A percentile compares a stretch with the other conserved stretches of the same genome.
These are phyloP conservation scores for Pristionchus fissidentatus DNA, from an alignment of 2,888 invertebrate species.

Conservation along the genomic window DNA sequence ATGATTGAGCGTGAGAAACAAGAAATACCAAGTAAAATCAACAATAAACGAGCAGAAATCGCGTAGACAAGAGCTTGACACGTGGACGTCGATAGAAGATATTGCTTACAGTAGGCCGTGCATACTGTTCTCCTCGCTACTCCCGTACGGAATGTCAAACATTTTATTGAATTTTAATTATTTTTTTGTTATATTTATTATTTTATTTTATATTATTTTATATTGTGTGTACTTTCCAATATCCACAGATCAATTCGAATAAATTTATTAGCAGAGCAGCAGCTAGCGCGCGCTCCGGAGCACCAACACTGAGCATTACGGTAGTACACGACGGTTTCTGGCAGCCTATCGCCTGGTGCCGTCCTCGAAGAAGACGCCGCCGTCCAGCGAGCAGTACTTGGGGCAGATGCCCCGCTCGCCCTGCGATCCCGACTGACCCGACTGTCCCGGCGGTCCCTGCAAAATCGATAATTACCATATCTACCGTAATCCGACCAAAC, in stretches of 20 bases:
- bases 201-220: not conserved
- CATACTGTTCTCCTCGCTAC: too few species aligned
- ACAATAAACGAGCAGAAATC: too few species aligned
- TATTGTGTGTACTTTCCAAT: too few species aligned
- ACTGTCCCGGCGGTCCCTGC: slow-evolving; percentile 59
- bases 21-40: too few species aligned
- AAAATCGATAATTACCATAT: slow-evolving; percentile 46
- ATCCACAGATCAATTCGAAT: slow-evolving; percentile 35
- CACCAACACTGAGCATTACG: slow-evolving; percentile 8
- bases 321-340: not conserved
- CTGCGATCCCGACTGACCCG: slow-evolving; percentile 69
- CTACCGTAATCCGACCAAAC: not conserved
- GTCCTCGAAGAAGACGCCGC: slow-evolving; percentile 73
- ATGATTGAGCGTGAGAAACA: too few species aligned
- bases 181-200: slow-evolving; percentile 7
- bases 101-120: too few species aligned
- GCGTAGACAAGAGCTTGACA: too few species aligned
- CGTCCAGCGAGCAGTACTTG: slow-evolving; percentile 71
- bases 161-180: slow-evolving; percentile 6
- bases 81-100: too few species aligned
- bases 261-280: slow-evolving; percentile 45
- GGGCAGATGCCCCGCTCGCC: slow-evolving; percentile 68
- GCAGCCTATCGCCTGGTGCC: slow-evolving; percentile 63
- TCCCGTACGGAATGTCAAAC: not conserved
- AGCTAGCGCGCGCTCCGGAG: slow-evolving; percentile 34